A percentile compares a stretch with the other conserved stretches of the same genome.
Evolutionary conservation across 2,113 vertebrate species (phyloP).

Genomic region (Pseudolaguvia tuberculata): DNA sequence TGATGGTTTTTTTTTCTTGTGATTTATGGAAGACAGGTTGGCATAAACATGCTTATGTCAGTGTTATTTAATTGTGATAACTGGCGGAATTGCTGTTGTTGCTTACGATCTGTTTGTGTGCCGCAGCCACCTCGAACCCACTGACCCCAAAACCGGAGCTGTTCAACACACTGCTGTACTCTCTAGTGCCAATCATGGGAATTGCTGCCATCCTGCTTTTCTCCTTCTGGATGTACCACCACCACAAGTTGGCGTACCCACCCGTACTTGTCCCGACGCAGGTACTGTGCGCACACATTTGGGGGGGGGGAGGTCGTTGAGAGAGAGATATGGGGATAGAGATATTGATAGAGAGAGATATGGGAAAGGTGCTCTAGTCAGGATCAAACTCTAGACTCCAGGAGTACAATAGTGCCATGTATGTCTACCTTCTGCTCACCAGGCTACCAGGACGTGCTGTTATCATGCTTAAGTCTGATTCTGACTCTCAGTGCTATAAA

Average conservation of each 20-base stretch:
- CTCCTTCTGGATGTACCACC: constrained; percentile 97
- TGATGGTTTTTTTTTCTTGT: no score
- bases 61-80: no score
- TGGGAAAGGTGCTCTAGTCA: no score
- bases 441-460: background rate
- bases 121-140: constrained; percentile 86
- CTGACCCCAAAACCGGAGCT: constrained; percentile 81
- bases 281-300: constrained; percentile 63
- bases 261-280: constrained; percentile 95
- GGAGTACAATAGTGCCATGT: no score
- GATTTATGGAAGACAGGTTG: no score
- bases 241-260: constrained; percentile 94
- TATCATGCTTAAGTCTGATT: no score
- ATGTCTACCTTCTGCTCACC: no score
- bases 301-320: no score
- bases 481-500: background rate
- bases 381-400: no score
- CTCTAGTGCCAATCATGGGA: constrained; percentile 89
- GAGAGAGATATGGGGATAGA: no score
- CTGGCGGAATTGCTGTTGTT: background rate
- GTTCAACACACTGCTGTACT: constrained; percentile 91
- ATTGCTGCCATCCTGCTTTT: constrained; percentile 87
- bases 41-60: no score
- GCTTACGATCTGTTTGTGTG: background rate
- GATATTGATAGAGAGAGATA: no score